phyloP scores from a whole-genome alignment of 2,797 vertebrate species.

The Netta rufina region DNA sequence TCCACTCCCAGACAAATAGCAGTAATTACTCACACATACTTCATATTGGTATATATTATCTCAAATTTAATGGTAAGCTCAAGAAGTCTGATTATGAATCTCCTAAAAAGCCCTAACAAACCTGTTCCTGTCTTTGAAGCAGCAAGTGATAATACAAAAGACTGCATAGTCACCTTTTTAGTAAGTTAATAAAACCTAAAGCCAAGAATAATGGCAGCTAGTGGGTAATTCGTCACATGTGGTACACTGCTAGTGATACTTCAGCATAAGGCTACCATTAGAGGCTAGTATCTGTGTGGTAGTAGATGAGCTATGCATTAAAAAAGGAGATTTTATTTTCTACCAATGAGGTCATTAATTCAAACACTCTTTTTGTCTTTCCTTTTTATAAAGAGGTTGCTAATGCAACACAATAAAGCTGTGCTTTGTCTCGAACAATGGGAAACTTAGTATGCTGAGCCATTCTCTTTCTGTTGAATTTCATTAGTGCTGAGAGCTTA shows the following conservation, averaged over 20 bases:
- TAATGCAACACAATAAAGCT: slow-evolving; percentile 7
- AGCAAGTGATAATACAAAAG: background rate
- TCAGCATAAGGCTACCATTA: background rate
- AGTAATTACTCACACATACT: background rate
- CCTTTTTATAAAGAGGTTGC: background rate
- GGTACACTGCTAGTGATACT: background rate
- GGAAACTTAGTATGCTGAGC: slow-evolving; percentile 3
- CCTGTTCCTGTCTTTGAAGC: background rate
- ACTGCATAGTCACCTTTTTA: background rate
- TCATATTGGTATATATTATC: background rate
- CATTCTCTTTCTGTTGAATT: background rate
- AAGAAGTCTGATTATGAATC: background rate
- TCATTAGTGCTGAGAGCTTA: background rate
- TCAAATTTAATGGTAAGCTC: background rate
- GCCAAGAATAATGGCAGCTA: background rate
- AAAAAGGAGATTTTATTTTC: background rate
- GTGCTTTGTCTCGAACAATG: background rate
- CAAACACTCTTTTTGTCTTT: slow-evolving; percentile 6
- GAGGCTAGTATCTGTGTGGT: background rate
- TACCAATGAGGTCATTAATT: slow-evolving; percentile 24
- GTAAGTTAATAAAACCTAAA: slow-evolving; percentile 6
- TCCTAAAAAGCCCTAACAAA: background rate
- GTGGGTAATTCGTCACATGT: background rate
- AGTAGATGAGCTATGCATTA: slow-evolving; percentile 8
- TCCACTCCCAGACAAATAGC: background rate